Conservation (phyloP, 2,113 vertebrate species). For the Myrmecobius fasciatus region DNA sequence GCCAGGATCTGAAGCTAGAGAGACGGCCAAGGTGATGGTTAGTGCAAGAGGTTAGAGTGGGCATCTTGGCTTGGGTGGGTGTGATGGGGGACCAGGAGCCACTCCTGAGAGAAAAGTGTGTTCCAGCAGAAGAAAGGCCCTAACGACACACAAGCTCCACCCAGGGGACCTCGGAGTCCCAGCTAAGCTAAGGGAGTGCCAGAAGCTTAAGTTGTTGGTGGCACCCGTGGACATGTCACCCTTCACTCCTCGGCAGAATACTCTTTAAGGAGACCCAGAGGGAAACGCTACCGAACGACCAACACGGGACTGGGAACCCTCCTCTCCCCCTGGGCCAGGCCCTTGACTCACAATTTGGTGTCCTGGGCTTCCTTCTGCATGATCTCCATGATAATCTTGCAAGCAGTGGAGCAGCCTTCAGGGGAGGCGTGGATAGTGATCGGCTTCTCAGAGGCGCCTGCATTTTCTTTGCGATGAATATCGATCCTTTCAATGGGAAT, state of each 20-base stretch:
- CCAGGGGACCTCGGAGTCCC: background rate
- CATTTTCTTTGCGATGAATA: conserved; percentile 98
- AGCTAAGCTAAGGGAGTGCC: background rate
- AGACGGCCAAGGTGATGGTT: no score
- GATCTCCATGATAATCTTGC: conserved; percentile 98
- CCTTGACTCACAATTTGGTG: conserved; percentile 95
- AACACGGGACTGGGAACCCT: conserved; percentile 5
- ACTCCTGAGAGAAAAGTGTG: no score
- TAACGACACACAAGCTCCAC: background rate
- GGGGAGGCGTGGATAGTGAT: conserved; percentile 98
- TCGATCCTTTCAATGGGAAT: conserved; percentile 89
- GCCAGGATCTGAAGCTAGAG: background rate
- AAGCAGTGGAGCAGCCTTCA: conserved; percentile 95
- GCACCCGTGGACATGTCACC: background rate
- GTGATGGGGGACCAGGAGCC: background rate
- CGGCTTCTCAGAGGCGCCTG: conserved; percentile 97
- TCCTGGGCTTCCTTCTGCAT: conserved; percentile 99
- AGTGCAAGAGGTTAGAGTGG: background rate
- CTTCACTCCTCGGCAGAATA: conserved; percentile 7
- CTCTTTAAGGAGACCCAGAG: conserved; percentile 28
- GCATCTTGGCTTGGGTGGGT: no score
- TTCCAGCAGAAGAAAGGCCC: background rate
- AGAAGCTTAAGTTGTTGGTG: background rate
- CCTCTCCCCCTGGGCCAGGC: conserved; percentile 28
- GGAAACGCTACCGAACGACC: background rate